These are phyloP conservation scores for Riparia riparia DNA, from an alignment of 2,113 vertebrate species.

Conservation along the genomic window DNA sequence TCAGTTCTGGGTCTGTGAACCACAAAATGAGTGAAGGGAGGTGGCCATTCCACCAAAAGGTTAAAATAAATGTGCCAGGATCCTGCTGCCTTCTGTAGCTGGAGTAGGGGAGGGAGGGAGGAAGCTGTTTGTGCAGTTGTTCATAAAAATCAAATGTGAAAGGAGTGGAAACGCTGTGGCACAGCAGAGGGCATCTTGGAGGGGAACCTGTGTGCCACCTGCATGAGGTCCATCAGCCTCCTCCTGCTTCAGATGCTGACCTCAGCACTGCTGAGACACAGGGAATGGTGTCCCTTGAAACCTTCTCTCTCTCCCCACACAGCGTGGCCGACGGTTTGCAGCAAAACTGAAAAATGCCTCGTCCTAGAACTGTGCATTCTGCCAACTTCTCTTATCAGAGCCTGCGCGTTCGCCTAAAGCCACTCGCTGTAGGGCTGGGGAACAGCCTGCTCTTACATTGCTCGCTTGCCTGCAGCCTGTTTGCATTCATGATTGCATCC, in stretches of 20 bases:
- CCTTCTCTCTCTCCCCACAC: neutral
- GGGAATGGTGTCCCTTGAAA: neutral
- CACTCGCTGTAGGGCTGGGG: neutral
- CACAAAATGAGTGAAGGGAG: neutral
- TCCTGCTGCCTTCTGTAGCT: neutral
- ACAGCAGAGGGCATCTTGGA: neutral
- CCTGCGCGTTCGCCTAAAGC: neutral
- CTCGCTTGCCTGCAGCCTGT: constrained; percentile 43
- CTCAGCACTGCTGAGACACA: neutral
- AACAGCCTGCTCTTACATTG: neutral
- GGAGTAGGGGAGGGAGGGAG: neutral
- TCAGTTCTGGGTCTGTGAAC: neutral
- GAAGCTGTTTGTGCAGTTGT: neutral
- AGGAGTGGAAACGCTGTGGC: neutral
- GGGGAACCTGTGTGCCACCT: neutral
- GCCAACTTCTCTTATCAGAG: constrained; percentile 26
- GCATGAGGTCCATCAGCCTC: neutral
- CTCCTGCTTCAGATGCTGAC: neutral
- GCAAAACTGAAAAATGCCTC: neutral
- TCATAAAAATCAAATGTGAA: neutral
- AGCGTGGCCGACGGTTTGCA: neutral
- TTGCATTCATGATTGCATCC: constrained; percentile 54
- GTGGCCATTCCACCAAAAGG: neutral
- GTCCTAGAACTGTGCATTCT: neutral
- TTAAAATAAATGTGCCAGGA: neutral